Base-by-base conservation (phyloP, 1,140 invertebrate species). In the Atta texana region DNA sequence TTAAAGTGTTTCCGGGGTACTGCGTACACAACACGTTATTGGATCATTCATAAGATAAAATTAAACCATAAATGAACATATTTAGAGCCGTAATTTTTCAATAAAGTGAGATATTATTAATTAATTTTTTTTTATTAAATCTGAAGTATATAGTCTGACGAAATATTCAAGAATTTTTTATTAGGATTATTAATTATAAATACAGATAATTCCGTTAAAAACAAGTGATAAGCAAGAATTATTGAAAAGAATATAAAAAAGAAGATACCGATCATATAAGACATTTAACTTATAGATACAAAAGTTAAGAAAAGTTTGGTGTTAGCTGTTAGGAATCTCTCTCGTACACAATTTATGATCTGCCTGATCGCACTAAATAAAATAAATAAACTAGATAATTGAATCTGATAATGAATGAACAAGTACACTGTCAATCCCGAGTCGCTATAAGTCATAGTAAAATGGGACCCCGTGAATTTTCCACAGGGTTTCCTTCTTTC, bases 301-400 rank as follows among this genome's bases (percentile, higher is more conserved):
- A 93, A 93, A 93, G 91, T 92, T 93, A 92, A 90, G 88, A 87
- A 89, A 88, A 92, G 82, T 92, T 93, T 87, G 89, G 89, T 93
- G 92, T 91, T 92, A 93, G 92, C 86, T 89, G 87, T 93, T 90
- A 90, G 85, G 61, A 80, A 74, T 55, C 71, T 78, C 59, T 77
- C 57, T 87, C 89, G 16, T 90, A 90, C 88, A 80, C 39, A 57
- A 87, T 87, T 89, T 82, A 81, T 57, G 77, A 34, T 84, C 71
- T 74, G 66, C 49, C 78, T 89, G 64, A 74, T 86, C 76, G 63
- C 64, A n/a, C 44, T 77, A 71, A 82, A 34, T 53, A 55, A 84
- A 77, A 44, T 66, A 71, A 55, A 82, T 86, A 44, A 69, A 69
- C 39, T 69, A 51, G 64, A 5, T 57, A 66, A 86, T 78, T 88